Evolutionary conservation across 2,113 vertebrate genomes (phyloP).

Genomic region (Nothocercus julius): DNA sequence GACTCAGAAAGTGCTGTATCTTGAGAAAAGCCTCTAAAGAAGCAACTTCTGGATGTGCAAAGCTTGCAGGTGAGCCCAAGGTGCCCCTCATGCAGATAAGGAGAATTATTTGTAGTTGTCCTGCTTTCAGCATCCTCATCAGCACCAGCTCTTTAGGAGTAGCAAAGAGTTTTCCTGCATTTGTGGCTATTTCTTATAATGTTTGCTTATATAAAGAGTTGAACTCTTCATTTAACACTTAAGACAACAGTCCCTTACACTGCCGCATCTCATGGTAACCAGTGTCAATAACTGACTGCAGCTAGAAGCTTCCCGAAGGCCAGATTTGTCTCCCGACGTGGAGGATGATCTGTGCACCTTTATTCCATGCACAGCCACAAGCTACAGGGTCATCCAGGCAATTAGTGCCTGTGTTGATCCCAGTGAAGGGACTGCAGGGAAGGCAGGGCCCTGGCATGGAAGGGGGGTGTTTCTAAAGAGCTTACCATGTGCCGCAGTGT

Average conservation of each 20-base stretch:
- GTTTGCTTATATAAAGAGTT: not conserved
- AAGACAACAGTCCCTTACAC: not conserved
- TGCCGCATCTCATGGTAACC: fast-evolving
- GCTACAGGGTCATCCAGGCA: not conserved
- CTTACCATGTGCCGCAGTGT: not conserved
- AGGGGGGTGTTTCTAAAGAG: not conserved
- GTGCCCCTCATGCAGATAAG: not conserved
- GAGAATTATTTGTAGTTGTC: not conserved
- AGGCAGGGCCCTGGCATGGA: not conserved
- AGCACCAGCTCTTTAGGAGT: not conserved
- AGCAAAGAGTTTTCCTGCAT: not conserved
- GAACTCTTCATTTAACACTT: not conserved
- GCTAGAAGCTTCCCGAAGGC: not conserved
- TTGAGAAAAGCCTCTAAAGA: not conserved
- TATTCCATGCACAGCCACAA: not conserved
- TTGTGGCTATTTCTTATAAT: not conserved
- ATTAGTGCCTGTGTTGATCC: not conserved
- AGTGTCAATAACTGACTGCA: not conserved
- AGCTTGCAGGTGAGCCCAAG: not conserved
- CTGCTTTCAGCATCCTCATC: not conserved
- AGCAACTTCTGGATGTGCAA: not conserved
- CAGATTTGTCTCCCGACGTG: not conserved
- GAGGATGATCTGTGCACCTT: not conserved
- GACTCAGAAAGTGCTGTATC: not conserved
- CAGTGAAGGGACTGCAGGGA: not conserved